Conservation (phyloP, 2,797 vertebrate species). For the Spea hammondii region DNA sequence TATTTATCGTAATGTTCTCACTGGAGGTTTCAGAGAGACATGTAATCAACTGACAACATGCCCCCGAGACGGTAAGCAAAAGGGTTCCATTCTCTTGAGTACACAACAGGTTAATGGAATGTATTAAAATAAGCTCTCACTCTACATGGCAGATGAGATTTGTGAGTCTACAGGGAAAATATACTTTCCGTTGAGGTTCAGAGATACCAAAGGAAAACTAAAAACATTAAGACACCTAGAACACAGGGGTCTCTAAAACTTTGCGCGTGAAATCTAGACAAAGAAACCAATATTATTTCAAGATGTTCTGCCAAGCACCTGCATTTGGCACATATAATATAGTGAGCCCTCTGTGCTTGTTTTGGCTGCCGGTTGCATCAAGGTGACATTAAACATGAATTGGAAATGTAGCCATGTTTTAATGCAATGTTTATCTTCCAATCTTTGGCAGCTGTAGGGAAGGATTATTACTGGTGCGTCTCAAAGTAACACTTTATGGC, state of each 20-base stretch:
- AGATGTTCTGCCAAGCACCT: neutral
- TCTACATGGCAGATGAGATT: constrained; percentile 29
- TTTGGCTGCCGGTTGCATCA: constrained; percentile 7
- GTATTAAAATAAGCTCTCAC: constrained; percentile 26
- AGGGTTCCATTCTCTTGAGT: constrained; percentile 25
- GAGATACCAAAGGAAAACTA: constrained; percentile 14
- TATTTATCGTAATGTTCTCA: constrained; percentile 16
- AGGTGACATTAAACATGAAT: constrained; percentile 9
- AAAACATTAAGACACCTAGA: constrained; percentile 3
- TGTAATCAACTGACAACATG: constrained; percentile 32
- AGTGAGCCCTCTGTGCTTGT: neutral
- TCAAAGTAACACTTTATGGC: neutral
- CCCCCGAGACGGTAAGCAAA: constrained; percentile 18
- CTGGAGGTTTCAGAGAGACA: constrained; percentile 25
- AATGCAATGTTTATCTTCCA: constrained; percentile 13
- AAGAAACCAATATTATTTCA: neutral
- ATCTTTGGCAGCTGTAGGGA: constrained; percentile 4
- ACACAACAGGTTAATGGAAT: constrained; percentile 49
- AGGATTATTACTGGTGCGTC: neutral
- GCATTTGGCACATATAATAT: constrained; percentile 3
- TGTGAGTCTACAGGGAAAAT: constrained; percentile 36
- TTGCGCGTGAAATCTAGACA: neutral
- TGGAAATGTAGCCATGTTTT: neutral
- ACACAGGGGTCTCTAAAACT: constrained; percentile 1
- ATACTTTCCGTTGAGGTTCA: constrained; percentile 21